phyloP scores from a whole-genome alignment of 2,888 invertebrate genomes.

The Hesperia comma region DNA sequence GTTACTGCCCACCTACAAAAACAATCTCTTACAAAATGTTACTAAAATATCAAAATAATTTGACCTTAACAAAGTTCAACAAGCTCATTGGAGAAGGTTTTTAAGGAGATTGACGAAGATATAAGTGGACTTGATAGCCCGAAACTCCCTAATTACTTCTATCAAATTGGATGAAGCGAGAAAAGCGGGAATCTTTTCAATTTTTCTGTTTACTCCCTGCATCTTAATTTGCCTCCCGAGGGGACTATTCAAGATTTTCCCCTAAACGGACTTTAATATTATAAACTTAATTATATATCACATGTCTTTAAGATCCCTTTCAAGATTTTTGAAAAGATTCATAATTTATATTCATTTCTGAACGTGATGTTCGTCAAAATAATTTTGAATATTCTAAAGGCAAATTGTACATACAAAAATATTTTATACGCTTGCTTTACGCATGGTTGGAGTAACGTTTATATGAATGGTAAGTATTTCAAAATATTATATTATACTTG shows the following conservation, averaged over 20 bases:
- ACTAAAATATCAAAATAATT: too few species aligned
- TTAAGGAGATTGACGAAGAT: slow-evolving; percentile 20
- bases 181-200: slow-evolving; percentile 31
- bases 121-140: slow-evolving; percentile 30
- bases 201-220: slow-evolving; percentile 36
- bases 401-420: neutral
- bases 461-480: too few species aligned
- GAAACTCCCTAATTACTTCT: slow-evolving; percentile 33
- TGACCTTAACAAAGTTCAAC: neutral
- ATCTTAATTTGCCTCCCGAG: slow-evolving; percentile 31
- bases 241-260: slow-evolving; percentile 24
- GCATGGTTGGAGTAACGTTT: too few species aligned
- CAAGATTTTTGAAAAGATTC: neutral
- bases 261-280: slow-evolving; percentile 33
- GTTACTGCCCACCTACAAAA: too few species aligned
- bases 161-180: slow-evolving; percentile 35
- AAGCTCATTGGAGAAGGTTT: slow-evolving; percentile 3
- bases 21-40: too few species aligned
- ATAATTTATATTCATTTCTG: slow-evolving; percentile 17
- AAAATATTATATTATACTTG: too few species aligned
- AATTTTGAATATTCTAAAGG: neutral
- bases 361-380: slow-evolving; percentile 2
- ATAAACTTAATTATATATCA: slow-evolving; percentile 33
- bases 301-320: slow-evolving; percentile 19
- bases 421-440: too few species aligned